These are phyloP conservation scores for Anguilla megastoma DNA, from an alignment of 2,797 vertebrate species.

Conservation along the genomic window DNA sequence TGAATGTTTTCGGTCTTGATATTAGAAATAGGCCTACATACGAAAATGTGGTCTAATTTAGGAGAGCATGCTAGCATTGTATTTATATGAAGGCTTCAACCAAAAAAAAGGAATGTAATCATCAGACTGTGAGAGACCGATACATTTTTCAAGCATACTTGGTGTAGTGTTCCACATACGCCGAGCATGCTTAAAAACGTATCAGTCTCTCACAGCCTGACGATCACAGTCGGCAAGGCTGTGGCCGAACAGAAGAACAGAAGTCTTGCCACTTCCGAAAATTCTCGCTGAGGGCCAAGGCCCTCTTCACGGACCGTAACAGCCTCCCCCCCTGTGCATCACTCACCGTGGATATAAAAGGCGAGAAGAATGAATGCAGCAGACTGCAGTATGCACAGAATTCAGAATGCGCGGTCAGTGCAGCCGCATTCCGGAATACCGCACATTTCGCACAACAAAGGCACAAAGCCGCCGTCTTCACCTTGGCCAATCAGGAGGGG, in stretches of 20 bases:
- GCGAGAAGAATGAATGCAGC: constrained; percentile 34
- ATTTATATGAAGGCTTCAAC: too few relatives aligned
- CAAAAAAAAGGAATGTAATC: neutral
- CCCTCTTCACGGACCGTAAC: constrained; percentile 18
- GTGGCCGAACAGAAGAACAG: constrained; percentile 33
- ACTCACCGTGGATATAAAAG: constrained; percentile 45
- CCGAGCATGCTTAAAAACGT: neutral
- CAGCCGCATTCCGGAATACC: constrained; percentile 24
- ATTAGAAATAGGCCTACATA: neutral
- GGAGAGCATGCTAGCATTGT: too few relatives aligned
- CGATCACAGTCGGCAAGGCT: constrained; percentile 33
- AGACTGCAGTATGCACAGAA: constrained; percentile 46
- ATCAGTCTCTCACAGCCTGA: neutral
- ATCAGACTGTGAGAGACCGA: too few relatives aligned
- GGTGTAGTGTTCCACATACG: too few relatives aligned
- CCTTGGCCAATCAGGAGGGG: neutral
- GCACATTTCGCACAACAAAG: constrained; percentile 55
- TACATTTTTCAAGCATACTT: too few relatives aligned
- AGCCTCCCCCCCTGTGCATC: constrained; percentile 44
- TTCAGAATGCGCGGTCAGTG: constrained; percentile 40
- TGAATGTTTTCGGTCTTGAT: neutral
- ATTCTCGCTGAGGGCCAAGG: constrained; percentile 47
- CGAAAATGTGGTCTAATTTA: neutral
- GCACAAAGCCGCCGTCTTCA: constrained; percentile 35
- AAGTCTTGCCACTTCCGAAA: neutral